These are phyloP conservation scores for Hymenopus coronatus DNA, from an alignment of 2,888 invertebrate species.

Conservation along the genomic window DNA sequence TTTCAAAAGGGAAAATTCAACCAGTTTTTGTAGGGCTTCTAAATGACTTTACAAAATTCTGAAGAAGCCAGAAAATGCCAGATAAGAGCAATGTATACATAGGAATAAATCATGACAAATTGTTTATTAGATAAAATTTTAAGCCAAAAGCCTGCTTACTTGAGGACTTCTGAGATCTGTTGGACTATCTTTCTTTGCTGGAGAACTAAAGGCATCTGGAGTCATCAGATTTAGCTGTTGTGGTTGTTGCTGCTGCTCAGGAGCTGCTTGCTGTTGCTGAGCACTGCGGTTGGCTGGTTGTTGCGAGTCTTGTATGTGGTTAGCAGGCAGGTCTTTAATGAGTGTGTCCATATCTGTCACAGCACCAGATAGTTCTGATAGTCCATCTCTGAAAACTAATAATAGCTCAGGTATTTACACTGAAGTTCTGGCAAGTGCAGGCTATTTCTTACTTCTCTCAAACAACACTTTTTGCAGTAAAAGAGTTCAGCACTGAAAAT, in stretches of 20 bases:
- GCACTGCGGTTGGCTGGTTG: slow-evolving; percentile 13
- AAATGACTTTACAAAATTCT: no score
- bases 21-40: no score
- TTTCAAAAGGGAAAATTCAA: no score
- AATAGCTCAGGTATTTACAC: neutral
- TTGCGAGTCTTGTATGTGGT: slow-evolving; percentile 8
- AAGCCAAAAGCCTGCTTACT: neutral
- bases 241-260: neutral
- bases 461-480: no score
- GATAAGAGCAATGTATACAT: no score
- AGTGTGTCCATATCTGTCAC: neutral
- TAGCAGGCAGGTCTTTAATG: slow-evolving; percentile 23
- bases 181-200: slow-evolving; percentile 47
- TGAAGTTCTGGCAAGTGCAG: no score
- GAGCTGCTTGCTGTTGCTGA: neutral
- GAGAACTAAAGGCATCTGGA: slow-evolving; percentile 77
- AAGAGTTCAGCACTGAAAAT: no score
- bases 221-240: slow-evolving; percentile 71
- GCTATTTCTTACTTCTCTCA: no score
- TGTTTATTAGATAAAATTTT: no score
- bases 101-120: no score
- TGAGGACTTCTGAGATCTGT: slow-evolving; percentile 15
- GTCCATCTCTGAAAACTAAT: slow-evolving; percentile 17
- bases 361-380: slow-evolving; percentile 18
- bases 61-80: no score